These are phyloP conservation scores for Probaryconus sp. DNA, from an alignment of 1,140 invertebrate species.

Conservation along the genomic window DNA sequence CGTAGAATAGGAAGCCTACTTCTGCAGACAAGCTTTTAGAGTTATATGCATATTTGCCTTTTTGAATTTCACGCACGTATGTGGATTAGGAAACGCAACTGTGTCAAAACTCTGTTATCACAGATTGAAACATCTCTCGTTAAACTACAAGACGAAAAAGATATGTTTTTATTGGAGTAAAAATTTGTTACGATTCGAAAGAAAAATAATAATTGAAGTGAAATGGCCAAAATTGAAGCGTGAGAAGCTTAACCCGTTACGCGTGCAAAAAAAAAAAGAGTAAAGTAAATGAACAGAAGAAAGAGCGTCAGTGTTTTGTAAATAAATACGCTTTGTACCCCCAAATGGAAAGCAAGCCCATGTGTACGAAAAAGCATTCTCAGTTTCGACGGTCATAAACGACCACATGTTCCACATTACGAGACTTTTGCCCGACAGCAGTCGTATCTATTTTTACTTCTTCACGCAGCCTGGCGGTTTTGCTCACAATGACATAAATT, in stretches of 20 bases:
- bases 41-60: neutral
- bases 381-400: conserved; percentile 21
- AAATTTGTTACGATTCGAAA: no score
- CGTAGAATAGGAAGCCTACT: neutral
- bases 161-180: no score
- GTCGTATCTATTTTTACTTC: conserved; percentile 32
- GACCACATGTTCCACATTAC: conserved; percentile 37
- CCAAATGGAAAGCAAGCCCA: conserved; percentile 6
- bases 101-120: no score
- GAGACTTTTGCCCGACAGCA: neutral
- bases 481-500: no score
- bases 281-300: no score
- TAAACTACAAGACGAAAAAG: no score
- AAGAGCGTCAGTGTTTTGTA: conserved; percentile 2
- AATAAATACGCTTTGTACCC: conserved; percentile 22
- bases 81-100: no score
- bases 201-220: no score
- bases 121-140: no score
- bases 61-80: neutral
- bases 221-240: no score
- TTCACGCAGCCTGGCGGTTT: neutral
- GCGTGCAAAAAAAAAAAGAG: no score
- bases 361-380: conserved; percentile 4
- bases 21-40: neutral
- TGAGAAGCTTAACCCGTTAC: no score